Evolutionary conservation across 1,140 invertebrate species (phyloP), one percentile per base, ranked within the genome.

Genomic region (Phenacoccus solenopsis): DNA sequence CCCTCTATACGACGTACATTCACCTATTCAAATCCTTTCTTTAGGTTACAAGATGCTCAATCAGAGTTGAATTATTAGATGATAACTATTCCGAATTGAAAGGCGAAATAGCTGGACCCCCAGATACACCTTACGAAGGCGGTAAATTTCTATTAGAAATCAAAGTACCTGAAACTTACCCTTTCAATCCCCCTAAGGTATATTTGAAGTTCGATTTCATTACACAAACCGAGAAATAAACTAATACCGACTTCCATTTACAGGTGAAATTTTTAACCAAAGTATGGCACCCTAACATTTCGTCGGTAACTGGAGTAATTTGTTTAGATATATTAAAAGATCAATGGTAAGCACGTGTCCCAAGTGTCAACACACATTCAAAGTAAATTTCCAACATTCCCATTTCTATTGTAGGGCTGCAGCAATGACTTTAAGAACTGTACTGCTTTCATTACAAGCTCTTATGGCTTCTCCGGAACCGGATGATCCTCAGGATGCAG

Each of bases 211-310:
- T 49, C 16, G 20, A 72, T 21, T 76, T 38, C n/a, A 69, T 10
- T 67, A 5, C 1, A 27, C 38, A 67, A 13, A n/a, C n/a, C n/a
- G 30, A 32, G 30, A 13, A 32, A 32, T 5, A 7, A 7, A 32
- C 30, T 5, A 7, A 32, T 32, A 32, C 30, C 5, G 5, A 32
- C 30, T 7, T 32, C 30, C 5, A 13, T 32, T 49, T 81, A 22
- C 75, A 91, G 89, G 89, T 93, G 71, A 84, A 88, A 35, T 99
- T 99, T 84, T 85, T 94, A 73, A 99, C 97, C 71, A 95, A 93
- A 83, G 97, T 99, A 78, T 99, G 97, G 98, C 97, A 99, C 83
- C 98, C 97, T 67, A 99, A 99, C 82, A 97, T 99, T 75, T 98
- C 94, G 69, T 98, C 95, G 22, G 96, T 97, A 4, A 99, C 97